These are phyloP conservation scores for Gymnorhina tibicen DNA, from an alignment of 2,113 vertebrate genomes.

Conservation along the genomic window DNA sequence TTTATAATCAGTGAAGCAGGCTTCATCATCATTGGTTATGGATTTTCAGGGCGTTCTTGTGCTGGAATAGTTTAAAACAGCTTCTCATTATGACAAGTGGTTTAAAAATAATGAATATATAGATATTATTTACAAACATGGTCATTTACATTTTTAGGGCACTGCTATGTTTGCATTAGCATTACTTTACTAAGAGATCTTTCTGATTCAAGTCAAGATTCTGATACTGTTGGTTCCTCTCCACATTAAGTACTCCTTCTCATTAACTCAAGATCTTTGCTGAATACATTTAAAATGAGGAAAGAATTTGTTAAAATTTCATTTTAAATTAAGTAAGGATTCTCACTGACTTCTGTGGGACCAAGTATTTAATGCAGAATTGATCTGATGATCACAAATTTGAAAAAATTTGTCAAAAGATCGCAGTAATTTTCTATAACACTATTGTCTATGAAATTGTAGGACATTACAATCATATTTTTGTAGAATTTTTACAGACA, in stretches of 20 bases:
- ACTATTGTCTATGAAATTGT: background rate
- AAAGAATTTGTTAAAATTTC: background rate
- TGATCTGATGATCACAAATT: background rate
- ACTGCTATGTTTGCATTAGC: background rate
- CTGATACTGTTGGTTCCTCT: background rate
- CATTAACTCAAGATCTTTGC: background rate
- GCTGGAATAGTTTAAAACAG: background rate
- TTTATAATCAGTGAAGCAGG: background rate
- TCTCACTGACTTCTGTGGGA: background rate
- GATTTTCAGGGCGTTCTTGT: background rate
- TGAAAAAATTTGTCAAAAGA: background rate
- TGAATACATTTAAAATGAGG: background rate
- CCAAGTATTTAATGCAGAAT: background rate
- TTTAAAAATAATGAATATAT: conserved; percentile 15
- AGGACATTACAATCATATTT: background rate
- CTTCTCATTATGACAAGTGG: background rate
- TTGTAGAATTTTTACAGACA: background rate
- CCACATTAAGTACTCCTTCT: background rate
- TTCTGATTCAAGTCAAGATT: background rate
- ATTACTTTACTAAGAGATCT: background rate
- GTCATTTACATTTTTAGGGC: background rate
- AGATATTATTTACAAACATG: conserved; percentile 25
- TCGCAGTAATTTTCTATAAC: background rate
- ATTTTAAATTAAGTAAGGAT: background rate
- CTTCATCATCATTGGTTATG: background rate